A percentile compares a stretch with the other conserved stretches of the same genome.
Evolutionary conservation across 1,140 invertebrate species (phyloP).

Genomic region (Leptonema lineaticorne): DNA sequence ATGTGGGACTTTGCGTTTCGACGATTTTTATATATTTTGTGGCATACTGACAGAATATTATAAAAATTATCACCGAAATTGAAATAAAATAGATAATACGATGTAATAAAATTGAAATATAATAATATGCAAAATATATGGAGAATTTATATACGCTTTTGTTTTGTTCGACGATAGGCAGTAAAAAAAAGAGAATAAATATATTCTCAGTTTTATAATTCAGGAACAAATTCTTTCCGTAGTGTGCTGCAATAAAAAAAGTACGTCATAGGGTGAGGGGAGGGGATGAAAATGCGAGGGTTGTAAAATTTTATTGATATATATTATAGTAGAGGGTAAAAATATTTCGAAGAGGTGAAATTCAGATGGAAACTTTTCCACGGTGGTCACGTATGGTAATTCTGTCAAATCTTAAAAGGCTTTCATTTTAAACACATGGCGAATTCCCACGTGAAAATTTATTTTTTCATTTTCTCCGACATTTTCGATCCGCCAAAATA

Average conservation of each 20-base stretch:
- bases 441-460: conserved; percentile 19
- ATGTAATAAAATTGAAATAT: too few relatives aligned
- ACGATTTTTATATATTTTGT: too few relatives aligned
- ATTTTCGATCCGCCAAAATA: conserved; percentile 4
- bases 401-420: conserved; percentile 18
- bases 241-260: not conserved
- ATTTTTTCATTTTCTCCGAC: conserved; percentile 16
- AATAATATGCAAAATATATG: too few relatives aligned
- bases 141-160: too few relatives aligned
- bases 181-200: too few relatives aligned
- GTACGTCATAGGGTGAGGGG: not conserved
- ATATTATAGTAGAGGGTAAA: not conserved
- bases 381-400: conserved; percentile 16
- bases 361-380: conserved; percentile 19
- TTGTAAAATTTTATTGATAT: conserved; percentile 17
- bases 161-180: too few relatives aligned
- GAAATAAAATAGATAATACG: too few relatives aligned
- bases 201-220: not conserved
- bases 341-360: conserved; percentile 14
- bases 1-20: too few relatives aligned
- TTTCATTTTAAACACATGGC: conserved; percentile 16
- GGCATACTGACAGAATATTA: too few relatives aligned
- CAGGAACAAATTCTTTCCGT: not conserved
- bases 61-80: too few relatives aligned
- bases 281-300: not conserved